Conservation (phyloP, 2,888 invertebrate genomes). For the Enchytraeus crypticus region DNA sequence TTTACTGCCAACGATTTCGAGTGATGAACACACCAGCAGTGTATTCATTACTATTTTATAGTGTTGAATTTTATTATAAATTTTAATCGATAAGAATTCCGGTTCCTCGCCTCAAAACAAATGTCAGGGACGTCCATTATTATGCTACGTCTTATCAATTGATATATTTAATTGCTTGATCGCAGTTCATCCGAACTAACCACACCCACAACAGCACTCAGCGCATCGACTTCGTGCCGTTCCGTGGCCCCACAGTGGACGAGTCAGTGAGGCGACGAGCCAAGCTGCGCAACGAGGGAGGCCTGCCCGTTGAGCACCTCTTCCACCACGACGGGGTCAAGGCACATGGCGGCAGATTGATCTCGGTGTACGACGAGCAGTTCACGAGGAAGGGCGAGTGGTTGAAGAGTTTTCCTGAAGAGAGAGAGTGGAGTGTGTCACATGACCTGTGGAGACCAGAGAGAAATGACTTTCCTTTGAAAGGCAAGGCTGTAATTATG, state of each 20-base stretch:
- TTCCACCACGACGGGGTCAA: constrained; percentile 4
- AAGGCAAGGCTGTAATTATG: no score
- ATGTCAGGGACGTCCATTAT: no score
- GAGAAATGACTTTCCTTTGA: background rate
- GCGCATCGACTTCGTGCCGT: constrained; percentile 1
- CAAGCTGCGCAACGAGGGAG: constrained; percentile 5
- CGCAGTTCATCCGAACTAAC: background rate
- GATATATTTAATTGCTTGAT: no score
- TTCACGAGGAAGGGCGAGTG: background rate
- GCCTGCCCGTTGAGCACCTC: background rate
- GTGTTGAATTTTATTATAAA: no score
- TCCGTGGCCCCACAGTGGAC: constrained; percentile 2
- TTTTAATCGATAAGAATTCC: no score
- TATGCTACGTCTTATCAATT: no score
- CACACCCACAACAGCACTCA: constrained; percentile 6
- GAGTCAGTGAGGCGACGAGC: background rate
- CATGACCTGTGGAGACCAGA: background rate
- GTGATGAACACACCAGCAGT: no score
- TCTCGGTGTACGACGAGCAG: constrained; percentile 5
- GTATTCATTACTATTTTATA: no score
- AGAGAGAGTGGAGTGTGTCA: background rate
- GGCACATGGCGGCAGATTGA: background rate
- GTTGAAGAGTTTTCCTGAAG: background rate
- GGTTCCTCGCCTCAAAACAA: no score
- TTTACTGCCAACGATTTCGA: no score